These are phyloP conservation scores for Phaethon lepturus DNA, from an alignment of 2,113 vertebrate species.

Conservation along the genomic window DNA sequence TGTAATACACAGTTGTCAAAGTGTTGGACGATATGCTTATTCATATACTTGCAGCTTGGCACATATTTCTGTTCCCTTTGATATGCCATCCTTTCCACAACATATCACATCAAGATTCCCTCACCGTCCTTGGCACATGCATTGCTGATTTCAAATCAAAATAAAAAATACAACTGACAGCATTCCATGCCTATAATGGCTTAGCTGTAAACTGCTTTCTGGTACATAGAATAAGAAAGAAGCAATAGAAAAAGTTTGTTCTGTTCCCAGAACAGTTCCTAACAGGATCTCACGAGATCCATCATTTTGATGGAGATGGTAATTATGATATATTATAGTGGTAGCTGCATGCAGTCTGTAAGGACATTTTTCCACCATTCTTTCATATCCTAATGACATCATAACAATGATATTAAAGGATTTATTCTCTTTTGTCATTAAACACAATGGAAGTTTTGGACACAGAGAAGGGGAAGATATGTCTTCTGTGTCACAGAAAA, in stretches of 20 bases:
- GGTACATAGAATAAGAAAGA: neutral
- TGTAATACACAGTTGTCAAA: neutral
- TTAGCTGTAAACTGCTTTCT: neutral
- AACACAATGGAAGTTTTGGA: neutral
- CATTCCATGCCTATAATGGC: neutral
- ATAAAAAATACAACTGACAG: neutral
- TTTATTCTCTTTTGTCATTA: neutral
- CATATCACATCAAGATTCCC: neutral
- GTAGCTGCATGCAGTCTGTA: neutral
- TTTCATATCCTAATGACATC: neutral
- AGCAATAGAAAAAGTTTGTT: neutral
- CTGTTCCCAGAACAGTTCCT: neutral
- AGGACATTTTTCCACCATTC: neutral
- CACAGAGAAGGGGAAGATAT: neutral
- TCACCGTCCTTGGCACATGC: neutral
- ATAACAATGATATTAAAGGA: neutral
- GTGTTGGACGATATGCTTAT: neutral
- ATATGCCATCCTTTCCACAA: neutral
- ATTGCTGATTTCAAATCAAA: constrained; percentile 25
- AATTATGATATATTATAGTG: neutral
- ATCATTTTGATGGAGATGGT: neutral
- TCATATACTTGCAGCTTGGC: neutral
- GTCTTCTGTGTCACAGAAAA: neutral
- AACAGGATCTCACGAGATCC: neutral
- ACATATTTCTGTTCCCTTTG: neutral